Conservation (phyloP, 2,113 vertebrate species). For the Cettia cetti region DNA sequence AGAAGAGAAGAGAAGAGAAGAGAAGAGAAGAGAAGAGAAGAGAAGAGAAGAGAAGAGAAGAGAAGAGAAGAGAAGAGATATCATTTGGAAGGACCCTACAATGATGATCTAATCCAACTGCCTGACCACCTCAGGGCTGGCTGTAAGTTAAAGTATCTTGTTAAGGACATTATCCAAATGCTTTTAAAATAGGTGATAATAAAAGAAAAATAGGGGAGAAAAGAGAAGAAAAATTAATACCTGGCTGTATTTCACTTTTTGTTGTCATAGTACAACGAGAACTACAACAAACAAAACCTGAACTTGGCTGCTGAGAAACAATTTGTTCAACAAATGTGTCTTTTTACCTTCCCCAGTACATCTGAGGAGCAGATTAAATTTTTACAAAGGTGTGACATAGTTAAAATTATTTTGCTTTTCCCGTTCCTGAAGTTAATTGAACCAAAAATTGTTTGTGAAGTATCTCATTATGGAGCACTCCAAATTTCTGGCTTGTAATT, state of each 20-base stretch:
- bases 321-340: not conserved
- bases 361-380: not conserved
- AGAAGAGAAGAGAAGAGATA: not conserved
- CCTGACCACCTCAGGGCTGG: not conserved
- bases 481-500: not conserved
- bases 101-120: not conserved
- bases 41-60: not conserved
- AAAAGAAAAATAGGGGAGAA: fast-evolving
- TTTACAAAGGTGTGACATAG: not conserved
- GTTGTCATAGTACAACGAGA: not conserved
- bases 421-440: not conserved
- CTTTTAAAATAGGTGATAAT: not conserved
- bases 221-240: not conserved
- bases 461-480: not conserved
- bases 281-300: not conserved
- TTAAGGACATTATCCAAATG: not conserved
- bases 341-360: not conserved
- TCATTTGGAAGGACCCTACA: not conserved
- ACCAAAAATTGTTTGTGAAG: not conserved
- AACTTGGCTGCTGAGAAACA: not conserved
- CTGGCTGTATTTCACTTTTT: not conserved
- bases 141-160: not conserved
- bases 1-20: no score
- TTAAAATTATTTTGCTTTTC: not conserved
- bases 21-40: not conserved